Evolutionary conservation across 2,113 vertebrate species (phyloP).

Genomic region (Laterallus jamaicensis): DNA sequence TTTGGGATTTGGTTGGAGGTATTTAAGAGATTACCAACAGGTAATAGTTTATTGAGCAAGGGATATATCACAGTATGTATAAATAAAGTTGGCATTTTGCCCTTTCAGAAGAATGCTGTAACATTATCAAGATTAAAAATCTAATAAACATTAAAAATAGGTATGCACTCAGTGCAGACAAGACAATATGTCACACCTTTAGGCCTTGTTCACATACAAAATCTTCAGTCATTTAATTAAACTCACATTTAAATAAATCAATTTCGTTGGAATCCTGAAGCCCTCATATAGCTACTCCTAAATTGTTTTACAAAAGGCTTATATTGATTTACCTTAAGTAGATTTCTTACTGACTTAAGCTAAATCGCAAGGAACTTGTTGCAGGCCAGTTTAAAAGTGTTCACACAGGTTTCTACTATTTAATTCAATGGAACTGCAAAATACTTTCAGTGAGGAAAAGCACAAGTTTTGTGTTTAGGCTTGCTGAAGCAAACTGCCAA

Average conservation of each 20-base stretch:
- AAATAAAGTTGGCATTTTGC: neutral
- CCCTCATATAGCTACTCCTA: neutral
- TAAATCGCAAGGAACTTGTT: neutral
- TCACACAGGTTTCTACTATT: neutral
- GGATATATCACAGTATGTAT: neutral
- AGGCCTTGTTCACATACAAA: neutral
- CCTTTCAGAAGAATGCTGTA: neutral
- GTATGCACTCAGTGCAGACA: neutral
- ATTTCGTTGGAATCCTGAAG: neutral
- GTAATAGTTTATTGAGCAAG: neutral
- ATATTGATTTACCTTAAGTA: constrained; percentile 21
- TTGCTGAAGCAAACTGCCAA: neutral
- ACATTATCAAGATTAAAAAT: neutral
- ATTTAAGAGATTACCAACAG: neutral
- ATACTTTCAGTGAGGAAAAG: neutral
- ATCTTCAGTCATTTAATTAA: neutral
- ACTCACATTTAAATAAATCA: constrained; percentile 14
- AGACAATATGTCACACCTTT: neutral
- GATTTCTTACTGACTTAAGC: constrained; percentile 7
- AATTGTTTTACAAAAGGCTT: constrained; percentile 20
- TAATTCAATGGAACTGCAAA: neutral
- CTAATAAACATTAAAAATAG: neutral
- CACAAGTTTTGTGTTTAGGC: neutral
- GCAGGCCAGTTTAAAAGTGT: neutral
- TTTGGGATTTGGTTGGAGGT: neutral